Evolutionary conservation across 2,888 invertebrate species (phyloP).

Genomic region (Camptogramma bilineatum): DNA sequence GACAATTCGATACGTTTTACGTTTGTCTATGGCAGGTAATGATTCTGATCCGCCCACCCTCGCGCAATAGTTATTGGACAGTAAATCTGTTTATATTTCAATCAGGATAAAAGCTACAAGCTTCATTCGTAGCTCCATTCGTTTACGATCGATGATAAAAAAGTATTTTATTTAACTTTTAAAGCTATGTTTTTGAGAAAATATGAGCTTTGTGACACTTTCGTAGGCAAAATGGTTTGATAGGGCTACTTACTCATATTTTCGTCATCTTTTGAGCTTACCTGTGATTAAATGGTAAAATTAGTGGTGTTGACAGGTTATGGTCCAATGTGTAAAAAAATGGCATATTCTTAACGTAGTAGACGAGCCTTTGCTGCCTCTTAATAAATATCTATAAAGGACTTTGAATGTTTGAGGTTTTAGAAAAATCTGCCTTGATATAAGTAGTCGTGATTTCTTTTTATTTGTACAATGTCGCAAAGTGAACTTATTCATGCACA

Average conservation of each 20-base stretch:
- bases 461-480: too few relatives aligned
- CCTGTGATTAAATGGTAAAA: too few relatives aligned
- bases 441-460: too few relatives aligned
- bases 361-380: too few relatives aligned
- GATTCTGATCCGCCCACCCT: slow-evolving; percentile 9
- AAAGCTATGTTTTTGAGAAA: not conserved
- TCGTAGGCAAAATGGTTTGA: not conserved
- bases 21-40: slow-evolving; percentile 12
- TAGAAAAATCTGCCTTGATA: too few relatives aligned
- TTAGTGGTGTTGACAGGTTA: too few relatives aligned
- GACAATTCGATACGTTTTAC: slow-evolving; percentile 19
- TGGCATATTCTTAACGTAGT: too few relatives aligned
- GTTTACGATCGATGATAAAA: slow-evolving; percentile 19
- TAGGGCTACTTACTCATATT: not conserved
- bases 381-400: too few relatives aligned
- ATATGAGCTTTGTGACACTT: not conserved
- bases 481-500: too few relatives aligned
- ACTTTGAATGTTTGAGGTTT: too few relatives aligned
- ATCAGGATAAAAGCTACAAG: slow-evolving; percentile 22
- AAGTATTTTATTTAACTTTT: slow-evolving; percentile 12
- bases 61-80: slow-evolving; percentile 21
- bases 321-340: too few relatives aligned
- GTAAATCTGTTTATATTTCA: slow-evolving; percentile 30
- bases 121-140: slow-evolving; percentile 4
- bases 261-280: not conserved